A percentile compares a stretch with the other conserved stretches of the same genome.
Evolutionary conservation across 2,113 vertebrate species (phyloP).

Genomic region (Taxidea taxus): DNA sequence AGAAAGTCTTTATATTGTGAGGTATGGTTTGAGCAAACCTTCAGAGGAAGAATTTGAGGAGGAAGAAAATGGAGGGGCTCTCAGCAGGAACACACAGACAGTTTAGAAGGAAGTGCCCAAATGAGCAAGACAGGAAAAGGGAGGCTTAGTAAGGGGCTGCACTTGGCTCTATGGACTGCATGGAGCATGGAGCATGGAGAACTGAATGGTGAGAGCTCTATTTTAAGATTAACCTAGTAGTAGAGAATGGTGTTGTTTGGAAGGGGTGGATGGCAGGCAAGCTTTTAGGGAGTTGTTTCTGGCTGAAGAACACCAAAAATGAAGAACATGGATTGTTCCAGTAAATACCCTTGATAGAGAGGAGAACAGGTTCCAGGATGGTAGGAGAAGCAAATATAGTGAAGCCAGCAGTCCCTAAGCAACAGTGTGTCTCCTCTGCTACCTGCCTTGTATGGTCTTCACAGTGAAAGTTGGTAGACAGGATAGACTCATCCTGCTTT

Average conservation of each 20-base stretch:
- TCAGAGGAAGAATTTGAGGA: background rate
- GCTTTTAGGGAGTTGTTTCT: background rate
- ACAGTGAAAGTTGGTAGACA: background rate
- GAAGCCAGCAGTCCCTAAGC: background rate
- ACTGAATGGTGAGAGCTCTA: background rate
- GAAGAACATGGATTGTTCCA: background rate
- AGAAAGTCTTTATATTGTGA: background rate
- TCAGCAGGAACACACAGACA: background rate
- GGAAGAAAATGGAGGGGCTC: background rate
- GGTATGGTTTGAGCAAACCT: background rate
- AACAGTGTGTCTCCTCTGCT: background rate
- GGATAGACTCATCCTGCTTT: background rate
- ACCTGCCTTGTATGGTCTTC: background rate
- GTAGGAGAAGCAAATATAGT: background rate
- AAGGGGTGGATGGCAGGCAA: background rate
- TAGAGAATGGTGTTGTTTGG: background rate
- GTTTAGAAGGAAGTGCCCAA: background rate
- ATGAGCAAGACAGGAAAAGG: background rate
- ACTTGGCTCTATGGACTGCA: background rate
- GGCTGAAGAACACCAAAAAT: background rate
- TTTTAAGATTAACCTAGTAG: background rate
- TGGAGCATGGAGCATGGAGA: background rate
- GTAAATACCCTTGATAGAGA: background rate
- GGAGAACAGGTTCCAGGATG: background rate
- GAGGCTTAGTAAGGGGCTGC: background rate